These are phyloP conservation scores for Corydoras maculifer DNA, from an alignment of 2,113 vertebrate genomes.

Conservation along the genomic window DNA sequence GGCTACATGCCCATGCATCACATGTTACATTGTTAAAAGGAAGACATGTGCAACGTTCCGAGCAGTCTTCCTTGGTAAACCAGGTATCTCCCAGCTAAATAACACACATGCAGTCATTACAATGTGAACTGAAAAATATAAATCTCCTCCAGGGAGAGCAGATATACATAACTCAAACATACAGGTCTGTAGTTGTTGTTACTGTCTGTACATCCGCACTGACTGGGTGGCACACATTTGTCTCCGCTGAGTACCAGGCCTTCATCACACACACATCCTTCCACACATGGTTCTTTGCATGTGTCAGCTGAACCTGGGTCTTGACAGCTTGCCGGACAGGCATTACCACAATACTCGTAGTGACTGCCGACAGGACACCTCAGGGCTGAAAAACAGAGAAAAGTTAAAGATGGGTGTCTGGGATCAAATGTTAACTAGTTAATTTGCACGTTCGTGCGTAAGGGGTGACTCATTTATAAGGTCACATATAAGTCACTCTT, in stretches of 20 bases:
- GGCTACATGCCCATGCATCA: slow-evolving; percentile 72
- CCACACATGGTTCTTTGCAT: slow-evolving; percentile 67
- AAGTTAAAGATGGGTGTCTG: not conserved
- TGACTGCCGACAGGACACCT: slow-evolving; percentile 66
- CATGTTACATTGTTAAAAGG: slow-evolving; percentile 58
- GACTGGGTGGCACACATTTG: slow-evolving; percentile 65
- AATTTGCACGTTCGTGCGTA: too few species aligned
- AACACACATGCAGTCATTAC: slow-evolving; percentile 7
- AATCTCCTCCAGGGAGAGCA: too few species aligned
- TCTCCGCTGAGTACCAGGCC: slow-evolving; percentile 69
- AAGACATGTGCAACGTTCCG: slow-evolving; percentile 71
- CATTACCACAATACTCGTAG: slow-evolving; percentile 63
- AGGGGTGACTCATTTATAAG: too few species aligned
- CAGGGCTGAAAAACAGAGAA: slow-evolving; percentile 54
- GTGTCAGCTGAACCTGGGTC: slow-evolving; percentile 37
- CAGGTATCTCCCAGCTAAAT: slow-evolving; percentile 71
- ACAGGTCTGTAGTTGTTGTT: slow-evolving; percentile 70
- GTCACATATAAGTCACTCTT: too few species aligned
- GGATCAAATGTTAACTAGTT: not conserved
- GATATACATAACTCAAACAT: slow-evolving; percentile 32
- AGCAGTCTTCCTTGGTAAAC: slow-evolving; percentile 68
- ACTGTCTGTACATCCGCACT: slow-evolving; percentile 73
- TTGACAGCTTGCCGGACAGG: slow-evolving; percentile 70
- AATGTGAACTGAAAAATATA: too few species aligned
- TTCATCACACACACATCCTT: slow-evolving; percentile 70